A percentile compares a stretch with the other conserved stretches of the same genome.
Conservation (phyloP, 2,113 vertebrate genomes). For the Ptychochromis oligacanthus region DNA sequence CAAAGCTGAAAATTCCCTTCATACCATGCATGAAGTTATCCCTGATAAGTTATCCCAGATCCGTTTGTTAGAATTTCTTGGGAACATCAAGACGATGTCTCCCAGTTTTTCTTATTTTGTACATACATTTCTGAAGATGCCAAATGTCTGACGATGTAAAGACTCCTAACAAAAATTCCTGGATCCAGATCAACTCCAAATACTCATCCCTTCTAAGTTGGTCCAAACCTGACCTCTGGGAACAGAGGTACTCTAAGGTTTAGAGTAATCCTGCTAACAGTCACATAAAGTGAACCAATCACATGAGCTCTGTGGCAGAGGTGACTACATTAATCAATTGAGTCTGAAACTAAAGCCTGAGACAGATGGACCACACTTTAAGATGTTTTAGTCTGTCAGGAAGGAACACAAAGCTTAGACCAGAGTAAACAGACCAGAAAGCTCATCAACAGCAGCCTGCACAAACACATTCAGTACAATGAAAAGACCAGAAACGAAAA, state of each 20-base stretch:
- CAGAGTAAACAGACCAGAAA: no score
- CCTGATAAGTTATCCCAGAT: no score
- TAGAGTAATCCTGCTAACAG: background rate
- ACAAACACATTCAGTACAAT: background rate
- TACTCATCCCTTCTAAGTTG: no score
- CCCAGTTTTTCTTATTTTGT: background rate
- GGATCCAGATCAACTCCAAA: no score
- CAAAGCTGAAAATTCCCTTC: background rate
- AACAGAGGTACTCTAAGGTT: background rate
- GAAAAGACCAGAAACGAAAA: no score
- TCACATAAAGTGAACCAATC: background rate
- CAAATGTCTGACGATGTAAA: background rate
- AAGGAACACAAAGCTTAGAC: background rate
- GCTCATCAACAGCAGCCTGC: no score
- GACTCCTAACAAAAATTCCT: background rate
- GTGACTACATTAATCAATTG: no score
- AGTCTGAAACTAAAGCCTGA: background rate
- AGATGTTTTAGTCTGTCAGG: background rate
- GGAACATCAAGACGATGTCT: no score
- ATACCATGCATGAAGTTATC: no score
- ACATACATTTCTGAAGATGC: background rate
- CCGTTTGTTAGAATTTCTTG: background rate
- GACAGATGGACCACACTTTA: background rate
- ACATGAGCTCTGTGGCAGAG: no score
- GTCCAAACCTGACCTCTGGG: background rate